Evolutionary conservation across 37 sponge, comb jelly and placozoan species (phyloP).

Genomic region (Agelas oroides): DNA sequence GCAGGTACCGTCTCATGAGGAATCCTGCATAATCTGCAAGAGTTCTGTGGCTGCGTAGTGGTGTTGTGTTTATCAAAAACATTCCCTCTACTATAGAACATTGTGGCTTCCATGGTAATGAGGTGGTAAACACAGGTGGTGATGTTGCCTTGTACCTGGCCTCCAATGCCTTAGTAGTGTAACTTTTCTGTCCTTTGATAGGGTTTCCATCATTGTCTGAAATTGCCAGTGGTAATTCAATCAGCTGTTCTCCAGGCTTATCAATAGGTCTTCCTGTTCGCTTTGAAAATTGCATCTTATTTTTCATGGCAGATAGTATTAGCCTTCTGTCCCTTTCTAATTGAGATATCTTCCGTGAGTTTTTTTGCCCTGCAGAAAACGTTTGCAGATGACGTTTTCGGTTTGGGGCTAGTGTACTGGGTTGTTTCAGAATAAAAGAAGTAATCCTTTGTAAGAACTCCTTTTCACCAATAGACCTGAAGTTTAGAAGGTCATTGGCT

Average conservation of each 20-base stretch:
- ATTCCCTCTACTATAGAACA: not conserved
- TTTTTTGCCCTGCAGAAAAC: conserved; percentile 14
- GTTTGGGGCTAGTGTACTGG: conserved; percentile 19
- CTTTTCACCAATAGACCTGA: conserved; percentile 7
- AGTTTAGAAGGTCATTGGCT: conserved; percentile 14
- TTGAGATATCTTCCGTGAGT: conserved; percentile 1
- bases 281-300: too few relatives aligned
- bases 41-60: conserved; percentile 13
- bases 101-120: not conserved
- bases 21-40: conserved; percentile 6
- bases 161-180: not conserved
- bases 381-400: conserved; percentile 10
- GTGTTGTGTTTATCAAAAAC: too few relatives aligned
- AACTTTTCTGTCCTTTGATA: conserved; percentile 27
- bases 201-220: conserved; percentile 17
- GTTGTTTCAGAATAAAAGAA: conserved; percentile 18
- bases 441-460: conserved; percentile 3
- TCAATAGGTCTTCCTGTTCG: too few relatives aligned
- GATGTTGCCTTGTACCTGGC: not conserved
- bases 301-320: conserved; percentile 30
- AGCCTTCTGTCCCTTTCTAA: conserved; percentile 18
- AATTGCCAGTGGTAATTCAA: conserved; percentile 19
- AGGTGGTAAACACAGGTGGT: conserved; percentile 1
- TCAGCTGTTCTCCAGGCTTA: too few relatives aligned
- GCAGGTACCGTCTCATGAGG: not conserved